Base-by-base conservation (phyloP, 2,888 invertebrate genomes). In the Chrysomela aeneicollis region DNA sequence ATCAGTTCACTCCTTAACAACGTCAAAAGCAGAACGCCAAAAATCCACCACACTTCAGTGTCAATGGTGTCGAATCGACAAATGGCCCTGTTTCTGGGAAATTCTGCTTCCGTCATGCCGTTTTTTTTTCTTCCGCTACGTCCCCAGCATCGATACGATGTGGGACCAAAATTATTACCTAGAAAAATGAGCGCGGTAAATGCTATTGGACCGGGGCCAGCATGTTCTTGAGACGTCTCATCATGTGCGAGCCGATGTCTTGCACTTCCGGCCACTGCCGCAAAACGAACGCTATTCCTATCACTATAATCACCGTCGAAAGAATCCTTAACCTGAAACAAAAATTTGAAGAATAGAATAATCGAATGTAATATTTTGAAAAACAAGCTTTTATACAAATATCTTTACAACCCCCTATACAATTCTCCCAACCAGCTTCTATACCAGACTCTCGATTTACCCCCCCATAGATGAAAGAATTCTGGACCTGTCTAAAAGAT, bases 221-320 rank as follows among this genome's bases (percentile, higher is more conserved):
- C 77, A 90, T 92, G 84, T 92, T 90, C 82, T 92, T 92, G 78
- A 93, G 87, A 76, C 91, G 87, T 75, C 91, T 88, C 84, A 92
- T 87, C 70, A 92, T 87, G 75, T 93, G 92, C 71, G 91, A 90
- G 18, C 92, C 92, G 71, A 93, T 89, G 77, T 93, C 93, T 80
- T 90, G 87, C 74, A 94, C 90, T 82, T 94, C 94, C 60, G 94
- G 94, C 94, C 94, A 95, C 80, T 94, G 94, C 79, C 92, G 91
- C 81, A 94, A 87, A 74, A 94, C 90, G 86, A 94, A 90, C 75
- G 94, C 90, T 75, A 93, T 89, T 63, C 92, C 86, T 85, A 93
- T 88, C 68, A 94, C 91, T 72, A 93, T 90, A 73, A 93, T 82
- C 77, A 91, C 89, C 60, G 95, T 95, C 68, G 94, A 93, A 79